These are phyloP conservation scores for Protomyctophum bolini DNA, from an alignment of 2,113 vertebrate species.

Conservation along the genomic window DNA sequence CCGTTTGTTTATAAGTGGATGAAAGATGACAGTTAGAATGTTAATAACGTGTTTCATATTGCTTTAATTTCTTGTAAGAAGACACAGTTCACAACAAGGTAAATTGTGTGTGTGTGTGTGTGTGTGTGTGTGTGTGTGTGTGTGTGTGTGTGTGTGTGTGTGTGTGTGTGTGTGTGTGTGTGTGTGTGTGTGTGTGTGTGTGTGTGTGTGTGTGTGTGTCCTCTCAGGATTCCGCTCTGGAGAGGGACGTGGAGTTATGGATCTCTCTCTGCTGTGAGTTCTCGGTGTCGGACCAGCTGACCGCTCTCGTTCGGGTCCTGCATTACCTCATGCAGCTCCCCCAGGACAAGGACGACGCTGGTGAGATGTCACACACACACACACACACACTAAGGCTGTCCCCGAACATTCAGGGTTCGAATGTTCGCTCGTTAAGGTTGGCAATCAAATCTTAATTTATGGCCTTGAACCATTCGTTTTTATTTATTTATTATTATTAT, in stretches of 20 bases:
- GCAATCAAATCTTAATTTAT: too few species aligned
- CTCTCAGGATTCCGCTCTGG: slow-evolving; percentile 85
- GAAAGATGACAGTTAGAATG: too few species aligned
- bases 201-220: slow-evolving; percentile 5
- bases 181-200: neutral
- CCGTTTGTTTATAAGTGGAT: too few species aligned
- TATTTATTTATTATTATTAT: too few species aligned
- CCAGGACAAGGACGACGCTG: slow-evolving; percentile 86
- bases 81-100: neutral
- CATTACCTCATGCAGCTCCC: slow-evolving; percentile 87
- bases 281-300: slow-evolving; percentile 80
- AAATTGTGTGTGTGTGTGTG: neutral
- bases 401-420: too few species aligned
- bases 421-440: too few species aligned
- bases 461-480: too few species aligned
- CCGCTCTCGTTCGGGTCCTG: slow-evolving; percentile 84
- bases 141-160: neutral
- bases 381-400: too few species aligned
- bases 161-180: neutral
- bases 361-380: slow-evolving; percentile 64
- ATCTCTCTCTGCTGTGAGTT: slow-evolving; percentile 89
- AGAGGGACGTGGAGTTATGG: slow-evolving; percentile 92
- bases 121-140: too few species aligned
- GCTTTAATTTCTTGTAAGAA: too few species aligned
- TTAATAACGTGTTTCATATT: too few species aligned